A percentile compares a stretch with the other conserved stretches of the same genome.
Evolutionary conservation across 2,797 vertebrate genomes (phyloP).

Genomic region (Ptychobarbus kaznakovi): DNA sequence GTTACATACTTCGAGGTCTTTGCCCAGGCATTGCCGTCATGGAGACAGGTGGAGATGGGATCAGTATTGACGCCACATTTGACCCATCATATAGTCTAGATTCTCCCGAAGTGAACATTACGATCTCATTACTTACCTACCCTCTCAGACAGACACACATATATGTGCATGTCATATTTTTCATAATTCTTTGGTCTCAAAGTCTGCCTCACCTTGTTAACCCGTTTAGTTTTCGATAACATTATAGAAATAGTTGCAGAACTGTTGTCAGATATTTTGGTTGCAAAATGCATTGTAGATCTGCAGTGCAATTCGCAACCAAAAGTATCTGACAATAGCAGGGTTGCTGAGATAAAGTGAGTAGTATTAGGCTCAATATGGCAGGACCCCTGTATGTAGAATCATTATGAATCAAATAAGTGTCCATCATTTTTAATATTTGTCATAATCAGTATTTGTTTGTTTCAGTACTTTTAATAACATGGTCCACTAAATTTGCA

Average conservation of each 20-base stretch:
- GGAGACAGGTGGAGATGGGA: conserved; percentile 49
- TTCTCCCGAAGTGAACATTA: conserved; percentile 48
- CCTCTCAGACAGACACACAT: conserved; percentile 11
- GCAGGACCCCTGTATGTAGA: background rate
- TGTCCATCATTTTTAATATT: background rate
- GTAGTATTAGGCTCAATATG: background rate
- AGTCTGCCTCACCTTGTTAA: background rate
- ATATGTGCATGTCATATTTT: conserved; percentile 7
- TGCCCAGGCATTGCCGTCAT: conserved; percentile 41
- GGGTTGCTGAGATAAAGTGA: background rate
- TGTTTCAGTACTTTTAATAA: background rate
- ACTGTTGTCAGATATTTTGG: background rate
- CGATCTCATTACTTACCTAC: conserved; percentile 31
- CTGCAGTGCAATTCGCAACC: background rate
- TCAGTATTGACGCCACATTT: conserved; percentile 53
- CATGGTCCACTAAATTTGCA: background rate
- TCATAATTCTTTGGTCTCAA: background rate
- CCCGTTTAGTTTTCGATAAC: background rate
- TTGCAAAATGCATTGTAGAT: background rate
- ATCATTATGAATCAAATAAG: background rate
- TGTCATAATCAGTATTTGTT: too few species aligned
- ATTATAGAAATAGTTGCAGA: background rate
- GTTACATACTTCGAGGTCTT: conserved; percentile 54
- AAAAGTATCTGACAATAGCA: background rate
- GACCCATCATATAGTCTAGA: conserved; percentile 40